These are phyloP conservation scores for Sciurus niger DNA, from an alignment of 2,113 vertebrate genomes.

Conservation along the genomic window DNA sequence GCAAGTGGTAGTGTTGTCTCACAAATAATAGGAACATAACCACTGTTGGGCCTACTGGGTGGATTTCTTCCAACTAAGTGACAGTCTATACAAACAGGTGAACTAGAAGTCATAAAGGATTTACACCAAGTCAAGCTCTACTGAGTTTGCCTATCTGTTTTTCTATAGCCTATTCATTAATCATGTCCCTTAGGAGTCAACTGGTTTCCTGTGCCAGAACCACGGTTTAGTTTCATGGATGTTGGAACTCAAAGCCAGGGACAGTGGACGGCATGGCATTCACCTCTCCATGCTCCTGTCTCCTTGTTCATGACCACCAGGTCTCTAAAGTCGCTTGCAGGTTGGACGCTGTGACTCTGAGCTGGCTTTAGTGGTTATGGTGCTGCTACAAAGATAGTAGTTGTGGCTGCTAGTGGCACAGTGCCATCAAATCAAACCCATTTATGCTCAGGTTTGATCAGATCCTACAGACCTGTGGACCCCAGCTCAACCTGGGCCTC, in stretches of 20 bases:
- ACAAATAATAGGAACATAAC: neutral
- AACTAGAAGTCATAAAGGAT: neutral
- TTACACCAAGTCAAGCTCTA: conserved; percentile 13
- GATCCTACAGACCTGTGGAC: neutral
- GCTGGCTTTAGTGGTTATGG: neutral
- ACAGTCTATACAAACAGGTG: neutral
- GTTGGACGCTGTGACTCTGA: neutral
- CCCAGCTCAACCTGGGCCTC: neutral
- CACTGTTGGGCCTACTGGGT: neutral
- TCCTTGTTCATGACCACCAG: neutral
- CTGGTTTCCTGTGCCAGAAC: neutral
- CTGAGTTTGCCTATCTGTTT: neutral
- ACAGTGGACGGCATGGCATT: neutral
- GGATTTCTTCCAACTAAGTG: neutral
- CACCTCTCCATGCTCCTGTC: neutral
- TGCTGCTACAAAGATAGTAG: neutral
- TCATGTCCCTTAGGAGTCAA: neutral
- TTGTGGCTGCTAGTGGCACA: neutral
- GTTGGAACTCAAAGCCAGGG: neutral
- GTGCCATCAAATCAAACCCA: neutral
- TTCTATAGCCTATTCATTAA: neutral
- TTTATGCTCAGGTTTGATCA: neutral
- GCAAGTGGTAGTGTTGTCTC: neutral
- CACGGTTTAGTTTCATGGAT: neutral
- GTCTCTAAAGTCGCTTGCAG: neutral